Conservation (phyloP, 2,797 vertebrate species). For the Pogonophryne albipinna region DNA sequence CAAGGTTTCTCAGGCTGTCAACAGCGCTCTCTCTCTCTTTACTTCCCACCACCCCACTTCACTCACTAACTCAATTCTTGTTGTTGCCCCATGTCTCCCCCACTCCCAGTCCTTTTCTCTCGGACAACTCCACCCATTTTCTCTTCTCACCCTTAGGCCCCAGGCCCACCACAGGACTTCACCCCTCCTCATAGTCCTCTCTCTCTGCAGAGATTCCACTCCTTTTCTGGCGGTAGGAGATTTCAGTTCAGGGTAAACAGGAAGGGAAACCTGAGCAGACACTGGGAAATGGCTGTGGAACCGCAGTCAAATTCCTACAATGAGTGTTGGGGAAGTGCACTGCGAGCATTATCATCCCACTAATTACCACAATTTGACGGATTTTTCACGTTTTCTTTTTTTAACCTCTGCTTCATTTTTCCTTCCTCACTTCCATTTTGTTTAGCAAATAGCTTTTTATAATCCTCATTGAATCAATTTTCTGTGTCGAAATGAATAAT, state of each 20-base stretch:
- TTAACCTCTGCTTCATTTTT: slow-evolving; percentile 77
- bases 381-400: slow-evolving; percentile 80
- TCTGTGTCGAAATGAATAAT: slow-evolving; percentile 84
- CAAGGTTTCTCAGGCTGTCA: slow-evolving; percentile 87
- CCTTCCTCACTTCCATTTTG: slow-evolving; percentile 78
- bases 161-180: slow-evolving; percentile 66
- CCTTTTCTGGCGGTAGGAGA: slow-evolving; percentile 67
- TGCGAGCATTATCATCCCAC: slow-evolving; percentile 69
- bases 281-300: slow-evolving; percentile 58
- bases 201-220: slow-evolving; percentile 74
- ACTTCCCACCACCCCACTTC: slow-evolving; percentile 53
- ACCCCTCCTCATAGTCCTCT: slow-evolving; percentile 49
- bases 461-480: slow-evolving; percentile 84
- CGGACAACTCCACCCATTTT: slow-evolving; percentile 62
- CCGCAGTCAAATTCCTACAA: slow-evolving; percentile 58
- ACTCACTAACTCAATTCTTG: slow-evolving; percentile 50
- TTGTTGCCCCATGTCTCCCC: slow-evolving; percentile 59
- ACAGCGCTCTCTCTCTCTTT: slow-evolving; percentile 53
- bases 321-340: slow-evolving; percentile 52
- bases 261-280: slow-evolving; percentile 74
- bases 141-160: slow-evolving; percentile 59
- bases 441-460: slow-evolving; percentile 85
- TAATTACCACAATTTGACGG: slow-evolving; percentile 79
- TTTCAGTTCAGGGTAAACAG: slow-evolving; percentile 72
- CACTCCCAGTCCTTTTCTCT: slow-evolving; percentile 45